A percentile compares a stretch with the other conserved stretches of the same genome.
These are phyloP conservation scores for Tetramorium alpestre DNA, from an alignment of 1,140 invertebrate species.

Conservation along the genomic window DNA sequence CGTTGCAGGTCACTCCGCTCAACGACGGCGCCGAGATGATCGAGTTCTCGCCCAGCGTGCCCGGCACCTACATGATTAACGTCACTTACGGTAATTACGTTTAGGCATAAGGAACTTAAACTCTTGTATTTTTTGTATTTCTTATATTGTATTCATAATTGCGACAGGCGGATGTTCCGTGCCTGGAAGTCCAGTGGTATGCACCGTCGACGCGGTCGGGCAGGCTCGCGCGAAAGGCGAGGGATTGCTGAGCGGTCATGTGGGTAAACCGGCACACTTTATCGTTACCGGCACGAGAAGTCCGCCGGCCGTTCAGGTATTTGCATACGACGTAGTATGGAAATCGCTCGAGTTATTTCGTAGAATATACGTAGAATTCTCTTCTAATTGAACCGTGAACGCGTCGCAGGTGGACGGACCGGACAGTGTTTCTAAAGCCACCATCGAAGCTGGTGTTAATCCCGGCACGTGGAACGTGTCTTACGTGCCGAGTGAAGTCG, in stretches of 20 bases:
- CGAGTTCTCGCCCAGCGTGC: constrained; percentile 94
- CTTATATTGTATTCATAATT: not conserved
- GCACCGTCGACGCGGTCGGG: constrained; percentile 88
- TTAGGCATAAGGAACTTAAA: not conserved
- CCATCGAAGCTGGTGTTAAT: constrained; percentile 85
- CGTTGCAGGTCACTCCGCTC: constrained; percentile 92
- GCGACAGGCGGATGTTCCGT: constrained; percentile 85
- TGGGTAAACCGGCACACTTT: constrained; percentile 84
- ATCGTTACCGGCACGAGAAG: constrained; percentile 83
- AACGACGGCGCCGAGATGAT: constrained; percentile 92
- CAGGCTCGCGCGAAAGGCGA: constrained; percentile 88
- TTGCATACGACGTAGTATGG: not conserved
- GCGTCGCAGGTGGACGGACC: constrained; percentile 88
- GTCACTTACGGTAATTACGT: constrained; percentile 92
- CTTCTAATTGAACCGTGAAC: not conserved
- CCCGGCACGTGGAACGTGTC: constrained; percentile 87
- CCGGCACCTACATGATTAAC: constrained; percentile 95
- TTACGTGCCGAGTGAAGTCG: constrained; percentile 90
- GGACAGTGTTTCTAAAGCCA: constrained; percentile 88
- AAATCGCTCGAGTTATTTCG: not conserved
- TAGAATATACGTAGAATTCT: not conserved
- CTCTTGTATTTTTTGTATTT: not conserved
- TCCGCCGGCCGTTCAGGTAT: constrained; percentile 83
- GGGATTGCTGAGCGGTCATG: constrained; percentile 87
- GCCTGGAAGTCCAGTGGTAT: constrained; percentile 85